These are phyloP conservation scores for Emydocephalus ijimae DNA, from an alignment of 2,113 vertebrate species.

Conservation along the genomic window DNA sequence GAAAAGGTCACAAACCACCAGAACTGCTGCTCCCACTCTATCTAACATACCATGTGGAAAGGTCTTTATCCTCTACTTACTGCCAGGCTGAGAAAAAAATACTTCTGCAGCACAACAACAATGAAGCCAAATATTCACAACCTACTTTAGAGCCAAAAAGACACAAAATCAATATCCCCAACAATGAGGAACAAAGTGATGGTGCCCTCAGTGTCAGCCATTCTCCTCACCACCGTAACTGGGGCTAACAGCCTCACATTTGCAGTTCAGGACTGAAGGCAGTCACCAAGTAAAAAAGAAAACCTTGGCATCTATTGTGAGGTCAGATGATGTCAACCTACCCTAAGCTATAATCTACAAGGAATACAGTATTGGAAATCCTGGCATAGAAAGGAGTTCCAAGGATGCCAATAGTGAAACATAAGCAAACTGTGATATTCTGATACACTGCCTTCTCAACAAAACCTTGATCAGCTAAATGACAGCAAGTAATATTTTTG, in stretches of 20 bases:
- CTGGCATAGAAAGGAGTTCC: neutral
- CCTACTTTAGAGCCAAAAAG: conserved; percentile 47
- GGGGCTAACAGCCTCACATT: neutral
- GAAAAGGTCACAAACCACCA: too few species aligned
- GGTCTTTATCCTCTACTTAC: neutral
- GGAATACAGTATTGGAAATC: neutral
- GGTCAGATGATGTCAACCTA: neutral
- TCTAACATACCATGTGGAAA: neutral
- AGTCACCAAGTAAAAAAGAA: neutral
- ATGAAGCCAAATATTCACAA: conserved; percentile 27
- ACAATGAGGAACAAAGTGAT: conserved; percentile 48
- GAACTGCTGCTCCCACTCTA: neutral
- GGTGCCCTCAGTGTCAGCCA: conserved; percentile 42
- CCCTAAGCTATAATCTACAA: neutral
- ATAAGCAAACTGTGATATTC: neutral
- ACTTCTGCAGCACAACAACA: conserved; percentile 6
- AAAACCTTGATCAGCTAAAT: neutral
- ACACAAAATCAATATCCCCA: conserved; percentile 65
- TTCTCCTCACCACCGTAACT: neutral
- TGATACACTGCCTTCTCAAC: neutral
- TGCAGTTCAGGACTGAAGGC: neutral
- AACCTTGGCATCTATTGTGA: neutral
- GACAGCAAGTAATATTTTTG: neutral
- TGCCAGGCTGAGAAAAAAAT: neutral
- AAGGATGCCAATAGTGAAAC: neutral